Evolutionary conservation across 2,113 vertebrate species (phyloP), one percentile per base, ranked within the genome.

Genomic region (Sceloporus tristichus): DNA sequence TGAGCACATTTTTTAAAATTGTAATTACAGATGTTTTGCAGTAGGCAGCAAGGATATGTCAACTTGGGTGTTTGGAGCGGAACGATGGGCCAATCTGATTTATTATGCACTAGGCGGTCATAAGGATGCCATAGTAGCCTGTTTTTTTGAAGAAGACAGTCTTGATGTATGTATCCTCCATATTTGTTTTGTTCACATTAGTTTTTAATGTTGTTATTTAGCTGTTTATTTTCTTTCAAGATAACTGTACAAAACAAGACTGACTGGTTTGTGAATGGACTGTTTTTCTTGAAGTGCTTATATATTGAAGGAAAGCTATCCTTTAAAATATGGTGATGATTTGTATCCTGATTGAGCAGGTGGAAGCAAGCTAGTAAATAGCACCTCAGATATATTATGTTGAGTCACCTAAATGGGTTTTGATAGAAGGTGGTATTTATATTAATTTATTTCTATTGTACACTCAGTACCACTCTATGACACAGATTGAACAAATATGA

Each of bases 21-120:
- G 78, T 68, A 79, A 1, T 90, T 89, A 1, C 87, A 99, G 99
- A 77, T 99, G 99, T 93, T 99, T 99, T 86, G 98, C 96, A 14
- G 97, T 99, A 7, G 99, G 99, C 25, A 99, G 99, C 94, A 99
- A 98, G 94, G 99, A 99, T 95, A 99, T 98, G 98, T 98, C 98
- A 0, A 98, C 98, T 0, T 99, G 99, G 99, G 98, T 99, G 89
- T 99, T 99, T 23, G 99, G 99, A 85, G 98, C 98, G 0, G 98
- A 99, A 88, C 98, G 99, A 92, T 99, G 98, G 98, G 96, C 92
- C 85, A 99, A 99, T 91, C 97, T 99, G 78, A 97, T 99, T 94
- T 99, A 98, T 95, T 99, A 99, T 74, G 97, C 97, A 0, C 95
- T 99, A 65, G 98, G 98, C 0, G 99, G 99, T 16, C 99, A 99